A percentile compares a stretch with the other conserved stretches of the same genome.
phyloP scores from a whole-genome alignment of 2,888 invertebrate species.

The Chaetoderma sp. region DNA sequence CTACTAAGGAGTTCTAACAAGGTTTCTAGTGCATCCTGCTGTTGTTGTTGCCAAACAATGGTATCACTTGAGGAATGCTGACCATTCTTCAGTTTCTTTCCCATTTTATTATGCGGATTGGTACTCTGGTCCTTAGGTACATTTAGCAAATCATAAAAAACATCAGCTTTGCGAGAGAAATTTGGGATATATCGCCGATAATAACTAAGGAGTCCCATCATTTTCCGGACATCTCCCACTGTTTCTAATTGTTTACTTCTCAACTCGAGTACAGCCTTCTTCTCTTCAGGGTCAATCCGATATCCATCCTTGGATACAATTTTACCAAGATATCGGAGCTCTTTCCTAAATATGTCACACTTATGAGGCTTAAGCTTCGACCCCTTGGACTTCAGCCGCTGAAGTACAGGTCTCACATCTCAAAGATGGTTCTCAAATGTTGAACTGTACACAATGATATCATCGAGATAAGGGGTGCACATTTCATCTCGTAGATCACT shows the following conservation, averaged over 20 bases:
- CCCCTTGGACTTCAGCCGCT: neutral
- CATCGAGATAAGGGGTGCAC: neutral
- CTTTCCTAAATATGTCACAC: neutral
- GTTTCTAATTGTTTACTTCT: neutral
- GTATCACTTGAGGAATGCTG: neutral
- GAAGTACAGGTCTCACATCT: neutral
- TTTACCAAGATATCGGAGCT: no score
- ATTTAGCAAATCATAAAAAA: neutral
- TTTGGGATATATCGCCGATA: neutral
- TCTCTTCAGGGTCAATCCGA: neutral
- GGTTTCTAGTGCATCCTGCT: slow-evolving; percentile 19
- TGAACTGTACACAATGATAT: neutral
- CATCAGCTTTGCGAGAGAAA: neutral
- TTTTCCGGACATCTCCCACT: neutral
- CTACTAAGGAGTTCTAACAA: neutral
- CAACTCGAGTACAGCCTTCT: neutral
- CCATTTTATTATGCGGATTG: neutral
- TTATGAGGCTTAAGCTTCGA: no score
- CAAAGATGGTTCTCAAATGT: slow-evolving; percentile 6
- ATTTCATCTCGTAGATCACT: neutral
- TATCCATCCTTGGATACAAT: no score
- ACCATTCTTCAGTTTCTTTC: neutral
- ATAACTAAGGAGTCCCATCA: neutral
- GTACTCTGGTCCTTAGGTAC: no score
- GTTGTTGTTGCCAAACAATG: slow-evolving; percentile 8